Conservation (phyloP, 2,797 vertebrate species). For the Muscicapa striata region DNA sequence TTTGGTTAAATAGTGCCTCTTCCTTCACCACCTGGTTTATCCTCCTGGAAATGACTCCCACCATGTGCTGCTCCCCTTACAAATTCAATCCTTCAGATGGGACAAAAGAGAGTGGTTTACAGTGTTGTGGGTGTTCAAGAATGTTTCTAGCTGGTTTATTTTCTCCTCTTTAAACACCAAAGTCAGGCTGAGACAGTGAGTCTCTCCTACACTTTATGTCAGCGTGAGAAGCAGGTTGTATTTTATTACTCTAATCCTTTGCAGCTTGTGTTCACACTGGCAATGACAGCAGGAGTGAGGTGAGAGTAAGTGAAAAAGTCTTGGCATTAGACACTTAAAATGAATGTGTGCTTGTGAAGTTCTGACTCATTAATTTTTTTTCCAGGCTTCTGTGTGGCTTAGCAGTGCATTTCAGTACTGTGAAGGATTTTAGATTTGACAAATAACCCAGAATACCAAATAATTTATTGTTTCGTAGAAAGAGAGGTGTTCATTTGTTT, state of each 20-base stretch:
- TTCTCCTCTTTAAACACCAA: background rate
- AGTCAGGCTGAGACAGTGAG: background rate
- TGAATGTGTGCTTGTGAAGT: background rate
- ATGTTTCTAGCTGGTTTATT: background rate
- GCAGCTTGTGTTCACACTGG: constrained; percentile 16
- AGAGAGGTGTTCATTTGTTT: background rate
- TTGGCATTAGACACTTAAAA: constrained; percentile 5
- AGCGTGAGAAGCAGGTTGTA: background rate
- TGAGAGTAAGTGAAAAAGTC: constrained; percentile 30
- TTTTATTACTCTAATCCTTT: constrained; percentile 44
- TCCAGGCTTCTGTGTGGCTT: background rate
- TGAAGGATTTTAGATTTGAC: background rate
- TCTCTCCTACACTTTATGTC: background rate
- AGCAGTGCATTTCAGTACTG: background rate
- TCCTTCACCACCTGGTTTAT: background rate
- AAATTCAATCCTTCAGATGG: background rate
- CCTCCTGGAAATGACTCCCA: background rate
- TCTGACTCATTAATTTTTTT: constrained; percentile 49
- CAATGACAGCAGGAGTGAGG: constrained; percentile 31
- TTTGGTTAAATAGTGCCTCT: background rate
- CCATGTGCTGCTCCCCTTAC: background rate
- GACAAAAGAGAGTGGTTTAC: background rate
- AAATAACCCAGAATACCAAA: background rate
- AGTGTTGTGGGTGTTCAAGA: background rate
- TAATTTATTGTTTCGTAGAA: background rate